These are phyloP conservation scores for Bacillus rossius DNA, from an alignment of 1,140 invertebrate species.

Conservation along the genomic window DNA sequence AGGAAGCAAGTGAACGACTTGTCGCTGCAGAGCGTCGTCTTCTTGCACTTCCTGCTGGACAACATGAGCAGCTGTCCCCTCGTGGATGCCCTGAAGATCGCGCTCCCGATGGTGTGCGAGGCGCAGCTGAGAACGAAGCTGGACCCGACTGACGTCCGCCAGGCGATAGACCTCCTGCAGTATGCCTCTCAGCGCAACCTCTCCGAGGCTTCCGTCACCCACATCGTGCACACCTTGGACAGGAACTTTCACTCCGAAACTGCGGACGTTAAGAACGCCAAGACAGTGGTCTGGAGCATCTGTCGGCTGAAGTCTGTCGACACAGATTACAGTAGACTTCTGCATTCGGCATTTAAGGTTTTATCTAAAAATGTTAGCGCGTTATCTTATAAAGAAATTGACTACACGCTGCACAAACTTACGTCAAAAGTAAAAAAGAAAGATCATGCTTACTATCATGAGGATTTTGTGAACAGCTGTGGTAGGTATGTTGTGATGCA, in stretches of 20 bases:
- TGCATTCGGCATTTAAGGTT: conserved; percentile 42
- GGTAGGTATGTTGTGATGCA: conserved; percentile 43
- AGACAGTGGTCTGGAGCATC: conserved; percentile 21
- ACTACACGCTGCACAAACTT: conserved; percentile 42
- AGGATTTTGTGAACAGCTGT: conserved; percentile 47
- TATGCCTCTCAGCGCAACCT: conserved; percentile 45
- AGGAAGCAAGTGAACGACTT: conserved; percentile 52
- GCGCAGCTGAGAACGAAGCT: conserved; percentile 48
- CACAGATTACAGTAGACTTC: conserved; percentile 39
- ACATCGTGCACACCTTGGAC: conserved; percentile 16
- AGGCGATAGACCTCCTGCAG: conserved; percentile 46
- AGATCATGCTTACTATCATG: conserved; percentile 50
- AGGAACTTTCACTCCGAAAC: conserved; percentile 10
- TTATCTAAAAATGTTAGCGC: conserved; percentile 40
- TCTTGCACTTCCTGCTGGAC: conserved; percentile 50
- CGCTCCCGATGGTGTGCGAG: conserved; percentile 57
- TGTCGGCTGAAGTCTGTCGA: conserved; percentile 21
- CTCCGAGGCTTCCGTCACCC: conserved; percentile 38
- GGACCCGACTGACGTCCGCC: conserved; percentile 43
- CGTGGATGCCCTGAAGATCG: conserved; percentile 50
- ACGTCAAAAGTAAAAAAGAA: conserved; percentile 39
- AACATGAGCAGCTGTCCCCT: conserved; percentile 45
- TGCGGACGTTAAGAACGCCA: conserved; percentile 17
- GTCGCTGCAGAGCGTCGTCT: conserved; percentile 52
- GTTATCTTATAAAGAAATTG: conserved; percentile 42